Base-by-base conservation (phyloP, 2,797 vertebrate genomes). In the Malacoraja senta region DNA sequence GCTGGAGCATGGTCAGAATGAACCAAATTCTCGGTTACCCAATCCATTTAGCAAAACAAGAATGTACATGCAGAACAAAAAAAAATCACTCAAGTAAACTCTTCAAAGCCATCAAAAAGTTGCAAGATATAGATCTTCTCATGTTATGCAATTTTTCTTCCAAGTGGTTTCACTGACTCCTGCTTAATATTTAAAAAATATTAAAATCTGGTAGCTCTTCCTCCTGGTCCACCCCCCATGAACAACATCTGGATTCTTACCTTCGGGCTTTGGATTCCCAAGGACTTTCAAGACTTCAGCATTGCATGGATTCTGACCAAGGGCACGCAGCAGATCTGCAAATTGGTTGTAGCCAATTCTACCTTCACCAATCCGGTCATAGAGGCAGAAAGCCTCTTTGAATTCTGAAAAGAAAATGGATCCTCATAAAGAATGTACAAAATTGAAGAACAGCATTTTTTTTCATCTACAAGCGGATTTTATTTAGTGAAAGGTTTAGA, bases 331-430 rank as follows among this genome's bases (percentile, higher is more conserved):
- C 93, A 99, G 97, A 0, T 98, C 98, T 3, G 98, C 98, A 93
- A 98, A 98, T 94, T 98, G 98, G 96, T 96, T 98, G 96, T 96
- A 98, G 92, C 97, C 95, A 96, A 99, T 99, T 95, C 98, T 98
- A 93, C 98, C 98, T 93, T 98, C 98, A 0, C 98, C 98, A 0
- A 97, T 98, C 93, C 98, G 96, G 96, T 99, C 98, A 93, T 98
- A 99, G 95, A 99, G 96, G 94, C 97, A 96, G 95, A 99, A 99
- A n/a, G 98, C 98, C 94, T 99, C 98, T 95, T 98, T 98, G 96
- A 97, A 98, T 93, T 99, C 98, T 99, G 95, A 79, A 94, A 92
- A 13, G 81, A 63, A 77, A 83, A 93, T 4, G 53, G 93, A 93
- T 83, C 19, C 91, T 94, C n/a, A 92, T 35, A 84, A n/a, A n/a